Evolutionary conservation across 2,797 vertebrate genomes (phyloP).

Genomic region (Myotis myotis): DNA sequence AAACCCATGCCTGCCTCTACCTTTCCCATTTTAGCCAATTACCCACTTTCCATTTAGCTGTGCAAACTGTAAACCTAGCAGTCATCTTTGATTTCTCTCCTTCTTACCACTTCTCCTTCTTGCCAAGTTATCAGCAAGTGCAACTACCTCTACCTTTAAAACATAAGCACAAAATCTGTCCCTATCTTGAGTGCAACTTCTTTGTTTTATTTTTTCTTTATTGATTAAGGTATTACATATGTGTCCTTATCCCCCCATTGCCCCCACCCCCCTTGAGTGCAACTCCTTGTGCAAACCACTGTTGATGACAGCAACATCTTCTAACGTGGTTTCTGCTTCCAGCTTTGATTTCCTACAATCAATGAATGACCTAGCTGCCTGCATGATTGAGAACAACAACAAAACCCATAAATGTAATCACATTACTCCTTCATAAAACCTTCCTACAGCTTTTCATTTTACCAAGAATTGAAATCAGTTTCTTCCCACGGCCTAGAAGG

Average conservation of each 20-base stretch:
- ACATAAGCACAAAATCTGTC: neutral
- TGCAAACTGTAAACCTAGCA: neutral
- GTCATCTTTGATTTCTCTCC: neutral
- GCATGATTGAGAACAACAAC: neutral
- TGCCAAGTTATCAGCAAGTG: neutral
- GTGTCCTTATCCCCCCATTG: no score
- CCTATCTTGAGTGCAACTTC: neutral
- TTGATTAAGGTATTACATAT: no score
- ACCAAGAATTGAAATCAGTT: neutral
- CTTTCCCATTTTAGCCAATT: neutral
- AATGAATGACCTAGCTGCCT: neutral
- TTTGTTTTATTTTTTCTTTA: neutral
- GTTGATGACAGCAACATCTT: fast-evolving
- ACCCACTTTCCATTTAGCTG: neutral
- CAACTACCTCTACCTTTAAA: neutral
- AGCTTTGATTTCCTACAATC: neutral
- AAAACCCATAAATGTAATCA: neutral
- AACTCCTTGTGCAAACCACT: neutral
- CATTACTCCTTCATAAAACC: neutral
- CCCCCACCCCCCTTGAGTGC: neutral
- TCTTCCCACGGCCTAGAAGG: neutral
- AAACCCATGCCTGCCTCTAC: neutral
- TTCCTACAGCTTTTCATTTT: neutral
- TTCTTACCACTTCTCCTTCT: neutral
- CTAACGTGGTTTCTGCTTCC: neutral